Base-by-base conservation (phyloP, 2,888 invertebrate genomes). In the Drosophila pseudotalamancana region DNA sequence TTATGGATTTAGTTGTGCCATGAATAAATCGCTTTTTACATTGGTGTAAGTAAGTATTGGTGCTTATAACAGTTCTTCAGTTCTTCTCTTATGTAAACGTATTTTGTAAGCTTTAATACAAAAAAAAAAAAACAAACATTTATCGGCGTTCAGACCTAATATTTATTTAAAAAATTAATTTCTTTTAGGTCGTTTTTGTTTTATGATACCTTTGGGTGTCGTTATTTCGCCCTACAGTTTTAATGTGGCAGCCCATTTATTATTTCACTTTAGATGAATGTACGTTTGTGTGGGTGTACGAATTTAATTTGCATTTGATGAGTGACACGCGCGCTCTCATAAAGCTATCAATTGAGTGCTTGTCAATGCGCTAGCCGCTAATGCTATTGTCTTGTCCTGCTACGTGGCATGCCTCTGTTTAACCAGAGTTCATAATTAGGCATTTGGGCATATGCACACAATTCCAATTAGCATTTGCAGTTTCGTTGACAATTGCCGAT, bases 151-250 rank as follows among this genome's bases (percentile, higher is more conserved):
- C n/a, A n/a, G n/a, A n/a, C n/a, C n/a, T n/a, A n/a, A n/a, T n/a
- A n/a, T n/a, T n/a, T n/a, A n/a, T n/a, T n/a, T n/a, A n/a, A n/a
- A n/a, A n/a, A n/a, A n/a, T 55, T 59, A 51, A 51, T 39, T 42
- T 55, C 40, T 54, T 53, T 35, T 46, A 14, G 18, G 27, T 46
- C 51, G 59, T 69, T 72, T 74, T 73, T 59, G 46, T 68, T 84
- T n/a, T 82, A 80, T 70, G 66, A 64, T 71, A 72, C 88, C 89
- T 80, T 68, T 51, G 83, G 83, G 83, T 81, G 72, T 85, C 81
- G 73, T 89, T 87, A 83, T 54, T 48, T 48, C 35, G 34, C 2
- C 31, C 46, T 45, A 50, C 32, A 12, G 48, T 35, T 34, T 42
- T 29, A 42, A 37, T 35, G 21, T 11, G 29, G 42, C 50, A 45